A percentile compares a stretch with the other conserved stretches of the same genome.
phyloP scores from a whole-genome alignment of 2,888 invertebrate species.

The Byasa hedistus region DNA sequence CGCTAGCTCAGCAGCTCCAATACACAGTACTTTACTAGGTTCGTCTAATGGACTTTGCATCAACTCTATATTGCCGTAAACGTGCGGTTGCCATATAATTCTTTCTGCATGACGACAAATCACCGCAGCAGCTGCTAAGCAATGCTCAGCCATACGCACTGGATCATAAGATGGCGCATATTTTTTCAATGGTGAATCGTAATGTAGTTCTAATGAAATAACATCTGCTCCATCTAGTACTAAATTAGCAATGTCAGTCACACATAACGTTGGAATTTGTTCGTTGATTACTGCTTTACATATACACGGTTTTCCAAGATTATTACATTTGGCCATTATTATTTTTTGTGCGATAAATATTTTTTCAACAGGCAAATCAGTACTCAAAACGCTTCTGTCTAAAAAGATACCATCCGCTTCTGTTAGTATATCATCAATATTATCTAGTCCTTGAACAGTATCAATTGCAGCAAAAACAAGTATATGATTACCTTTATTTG shows the following conservation, averaged over 20 bases:
- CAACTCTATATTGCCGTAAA: conserved; percentile 85
- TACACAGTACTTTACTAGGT: conserved; percentile 75
- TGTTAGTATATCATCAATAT: conserved; percentile 86
- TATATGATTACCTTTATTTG: conserved; percentile 68
- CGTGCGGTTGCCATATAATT: conserved; percentile 88
- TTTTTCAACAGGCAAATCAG: conserved; percentile 92
- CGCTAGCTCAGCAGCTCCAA: conserved; percentile 66
- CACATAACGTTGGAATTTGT: conserved; percentile 86
- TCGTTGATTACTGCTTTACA: conserved; percentile 93
- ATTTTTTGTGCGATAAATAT: conserved; percentile 93
- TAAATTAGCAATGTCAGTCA: conserved; percentile 94
- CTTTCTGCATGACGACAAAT: conserved; percentile 93
- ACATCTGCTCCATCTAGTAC: conserved; percentile 95
- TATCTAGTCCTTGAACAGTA: conserved; percentile 57
- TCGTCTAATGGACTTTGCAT: conserved; percentile 79
- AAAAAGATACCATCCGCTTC: conserved; percentile 93
- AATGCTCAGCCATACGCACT: conserved; percentile 80
- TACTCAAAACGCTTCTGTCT: conserved; percentile 90
- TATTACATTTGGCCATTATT: conserved; percentile 91
- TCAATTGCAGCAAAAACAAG: conserved; percentile 67
- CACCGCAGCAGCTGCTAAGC: conserved; percentile 84
- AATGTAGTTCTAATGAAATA: conserved; percentile 85
- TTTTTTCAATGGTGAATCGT: conserved; percentile 66
- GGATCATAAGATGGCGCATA: conserved; percentile 54
- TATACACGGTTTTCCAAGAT: conserved; percentile 91